phyloP scores from a whole-genome alignment of 2,888 invertebrate species.

The Volucella inanis region DNA sequence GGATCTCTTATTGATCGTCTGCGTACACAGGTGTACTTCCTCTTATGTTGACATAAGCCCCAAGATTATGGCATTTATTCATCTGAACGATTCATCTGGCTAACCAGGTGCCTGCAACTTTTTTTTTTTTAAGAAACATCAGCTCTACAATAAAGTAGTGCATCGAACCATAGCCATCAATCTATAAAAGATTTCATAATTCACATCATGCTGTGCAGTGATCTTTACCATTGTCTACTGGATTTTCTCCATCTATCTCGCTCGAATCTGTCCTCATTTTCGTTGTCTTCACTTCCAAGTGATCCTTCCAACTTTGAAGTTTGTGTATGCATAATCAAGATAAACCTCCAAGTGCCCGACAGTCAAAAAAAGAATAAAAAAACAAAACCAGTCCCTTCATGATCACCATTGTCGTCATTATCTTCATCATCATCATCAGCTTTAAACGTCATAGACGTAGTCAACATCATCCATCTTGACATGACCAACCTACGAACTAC shows the following conservation, averaged over 20 bases:
- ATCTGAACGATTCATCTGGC: no score
- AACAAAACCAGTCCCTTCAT: conserved; percentile 71
- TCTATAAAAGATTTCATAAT: conserved; percentile 25
- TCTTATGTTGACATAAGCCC: no score
- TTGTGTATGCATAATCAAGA: conserved; percentile 33
- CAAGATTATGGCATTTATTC: no score
- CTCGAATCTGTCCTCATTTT: conserved; percentile 61
- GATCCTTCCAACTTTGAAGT: conserved; percentile 32
- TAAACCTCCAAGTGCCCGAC: conserved; percentile 65
- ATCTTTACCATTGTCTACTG: conserved; percentile 35
- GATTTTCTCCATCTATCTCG: conserved; percentile 33
- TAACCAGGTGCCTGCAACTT: no score
- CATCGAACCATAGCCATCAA: neutral
- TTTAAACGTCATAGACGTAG: conserved; percentile 5
- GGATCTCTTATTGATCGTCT: no score
- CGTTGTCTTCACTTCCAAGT: conserved; percentile 36
- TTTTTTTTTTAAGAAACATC: no score
- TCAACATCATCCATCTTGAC: conserved; percentile 45
- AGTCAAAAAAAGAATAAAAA: conserved; percentile 46
- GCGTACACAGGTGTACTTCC: no score
- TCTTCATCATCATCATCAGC: conserved; percentile 16
- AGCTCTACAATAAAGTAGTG: no score
- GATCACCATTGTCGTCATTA: conserved; percentile 39
- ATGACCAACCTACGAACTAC: conserved; percentile 60
- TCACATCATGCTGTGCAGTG: conserved; percentile 41